Base-by-base conservation (phyloP, 2,113 vertebrate species). In the Aspidoscelis tigris region DNA sequence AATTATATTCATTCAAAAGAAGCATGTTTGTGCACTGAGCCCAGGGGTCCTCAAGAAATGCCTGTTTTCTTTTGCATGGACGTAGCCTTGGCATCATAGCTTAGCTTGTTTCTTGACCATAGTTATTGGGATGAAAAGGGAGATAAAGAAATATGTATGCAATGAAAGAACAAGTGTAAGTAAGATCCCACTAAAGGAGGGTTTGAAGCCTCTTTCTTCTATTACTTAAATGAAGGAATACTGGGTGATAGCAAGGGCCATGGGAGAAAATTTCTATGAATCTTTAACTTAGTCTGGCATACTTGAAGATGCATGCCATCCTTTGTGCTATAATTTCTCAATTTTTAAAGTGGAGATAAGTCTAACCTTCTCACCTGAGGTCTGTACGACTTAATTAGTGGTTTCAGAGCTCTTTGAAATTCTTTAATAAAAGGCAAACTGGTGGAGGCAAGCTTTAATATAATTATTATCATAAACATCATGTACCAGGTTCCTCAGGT, bases 361-460 rank as follows among this genome's bases (percentile, higher is more conserved):
- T 83, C 53, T 50, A 69, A 86, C 33, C 47, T 72, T 65, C 22
- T 81, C 10, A n/a, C 76, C 26, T 61, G 74, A 71, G 70, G 82
- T 90, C 90, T 89, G 70, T 80, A 70, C 53, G 76, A 6, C 20
- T 76, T 84, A 86, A 89, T 83, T 81, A 83, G 89, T 81, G 24
- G 75, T 84, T 1, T 87, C 14, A 5, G 33, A 82, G 69, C 11
- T 53, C n/a, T 66, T 72, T 66, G 74, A 78, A 87, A 71, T 74
- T 16, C 85, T 80, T 78, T 85, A 88, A 87, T 81, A 87, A 90
- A 91, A 88, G 69, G 75, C 84, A 44, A 81, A 87, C 66, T 41
- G 55, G 68, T 66, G 61, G 69, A 77, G 4, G 22, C 76, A 64
- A 87, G 7, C 9, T 43, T 53, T 53, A 50, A 50, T 50, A 50